Conservation (phyloP, 2,113 vertebrate species). For the Excalfactoria chinensis region DNA sequence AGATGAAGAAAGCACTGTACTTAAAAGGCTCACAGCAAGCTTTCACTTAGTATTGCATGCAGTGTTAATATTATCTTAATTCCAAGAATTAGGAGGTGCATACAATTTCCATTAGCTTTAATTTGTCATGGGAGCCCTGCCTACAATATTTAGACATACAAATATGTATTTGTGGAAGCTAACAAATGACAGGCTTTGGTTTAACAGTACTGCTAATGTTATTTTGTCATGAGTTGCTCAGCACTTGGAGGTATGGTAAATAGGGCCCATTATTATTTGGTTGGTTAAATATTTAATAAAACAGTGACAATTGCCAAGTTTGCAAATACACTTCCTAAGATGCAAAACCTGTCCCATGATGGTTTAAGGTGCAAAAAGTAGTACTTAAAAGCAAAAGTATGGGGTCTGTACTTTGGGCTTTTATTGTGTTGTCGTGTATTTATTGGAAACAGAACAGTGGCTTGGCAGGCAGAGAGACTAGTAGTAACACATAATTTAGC, state of each 20-base stretch:
- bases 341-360: background rate
- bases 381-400: background rate
- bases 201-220: background rate
- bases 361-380: background rate
- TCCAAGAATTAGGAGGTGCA: background rate
- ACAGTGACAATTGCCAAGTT: background rate
- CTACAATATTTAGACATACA: background rate
- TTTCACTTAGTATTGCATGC: slow-evolving; percentile 50
- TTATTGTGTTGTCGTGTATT: background rate
- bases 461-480: background rate
- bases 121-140: background rate
- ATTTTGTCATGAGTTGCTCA: background rate
- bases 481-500: background rate
- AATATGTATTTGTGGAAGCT: slow-evolving; percentile 44
- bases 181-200: background rate
- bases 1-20: slow-evolving; percentile 51
- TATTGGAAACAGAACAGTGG: background rate
- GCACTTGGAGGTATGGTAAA: background rate
- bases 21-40: slow-evolving; percentile 15
- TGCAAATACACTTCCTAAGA: background rate
- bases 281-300: slow-evolving; percentile 34
- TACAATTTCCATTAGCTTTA: slow-evolving; percentile 22
- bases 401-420: background rate
- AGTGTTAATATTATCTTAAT: background rate
- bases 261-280: background rate